Percentiles rank a stretch among this genome's conserved stretches.
These are phyloP conservation scores for Brotogeris chrysoptera DNA, from an alignment of 2,797 vertebrate genomes.

Conservation along the genomic window DNA sequence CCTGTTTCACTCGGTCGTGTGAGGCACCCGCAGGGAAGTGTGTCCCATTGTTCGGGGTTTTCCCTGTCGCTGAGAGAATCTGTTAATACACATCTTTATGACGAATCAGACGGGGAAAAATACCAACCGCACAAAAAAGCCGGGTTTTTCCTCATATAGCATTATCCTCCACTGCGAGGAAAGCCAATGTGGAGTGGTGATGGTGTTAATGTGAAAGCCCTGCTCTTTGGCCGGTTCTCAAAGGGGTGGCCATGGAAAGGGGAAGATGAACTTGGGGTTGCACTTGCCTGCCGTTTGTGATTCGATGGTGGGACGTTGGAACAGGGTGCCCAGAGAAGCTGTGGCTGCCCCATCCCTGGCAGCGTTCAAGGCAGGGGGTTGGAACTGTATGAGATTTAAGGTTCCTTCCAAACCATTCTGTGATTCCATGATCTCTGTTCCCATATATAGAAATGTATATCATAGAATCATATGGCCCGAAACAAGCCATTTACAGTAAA, in stretches of 20 bases:
- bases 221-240: not conserved
- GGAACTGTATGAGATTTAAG: not conserved
- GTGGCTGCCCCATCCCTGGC: not conserved
- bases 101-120: not conserved
- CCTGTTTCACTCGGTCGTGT: not conserved
- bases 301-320: not conserved
- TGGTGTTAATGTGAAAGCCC: not conserved
- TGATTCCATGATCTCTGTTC: not conserved
- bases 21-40: not conserved
- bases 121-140: not conserved
- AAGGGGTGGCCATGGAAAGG: not conserved
- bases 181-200: not conserved
- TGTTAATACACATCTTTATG: not conserved
- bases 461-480: not conserved
- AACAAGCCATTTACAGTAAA: rapidly evolving
- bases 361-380: not conserved
- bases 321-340: not conserved
- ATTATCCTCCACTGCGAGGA: no score
- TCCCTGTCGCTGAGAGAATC: not conserved
- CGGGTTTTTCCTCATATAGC: not conserved
- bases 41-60: not conserved
- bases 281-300: not conserved
- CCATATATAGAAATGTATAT: not conserved
- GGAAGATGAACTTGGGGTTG: not conserved
- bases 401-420: not conserved